Evolutionary conservation across 1,140 invertebrate species (phyloP).

Genomic region (Apolygus lucorum): DNA sequence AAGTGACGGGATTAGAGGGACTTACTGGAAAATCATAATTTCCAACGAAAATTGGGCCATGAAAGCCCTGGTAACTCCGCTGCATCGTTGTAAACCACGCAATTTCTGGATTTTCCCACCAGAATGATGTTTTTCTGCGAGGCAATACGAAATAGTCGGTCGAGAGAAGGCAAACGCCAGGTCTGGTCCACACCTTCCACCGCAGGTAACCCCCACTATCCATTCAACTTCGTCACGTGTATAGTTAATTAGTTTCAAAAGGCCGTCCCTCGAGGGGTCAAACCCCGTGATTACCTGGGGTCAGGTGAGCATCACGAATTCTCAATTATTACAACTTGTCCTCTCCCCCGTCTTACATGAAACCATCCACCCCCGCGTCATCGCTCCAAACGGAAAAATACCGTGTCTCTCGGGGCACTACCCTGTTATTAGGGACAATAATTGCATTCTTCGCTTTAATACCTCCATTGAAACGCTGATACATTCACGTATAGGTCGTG

Average conservation of each 20-base stretch:
- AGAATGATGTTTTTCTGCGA: no score
- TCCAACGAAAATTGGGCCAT: no score
- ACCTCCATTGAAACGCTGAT: neutral
- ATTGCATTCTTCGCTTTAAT: neutral
- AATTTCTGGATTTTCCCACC: no score
- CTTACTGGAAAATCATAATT: no score
- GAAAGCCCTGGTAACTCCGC: no score
- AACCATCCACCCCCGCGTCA: neutral
- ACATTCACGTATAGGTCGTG: neutral
- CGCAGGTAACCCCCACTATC: no score
- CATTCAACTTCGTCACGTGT: slow-evolving; percentile 12
- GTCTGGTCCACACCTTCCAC: no score
- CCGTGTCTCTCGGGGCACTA: neutral
- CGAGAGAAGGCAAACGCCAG: no score
- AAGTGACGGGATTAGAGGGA: no score
- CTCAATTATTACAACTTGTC: slow-evolving; percentile 1
- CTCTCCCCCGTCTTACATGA: neutral
- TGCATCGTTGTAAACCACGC: no score
- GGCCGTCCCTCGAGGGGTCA: neutral
- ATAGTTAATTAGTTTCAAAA: slow-evolving; percentile 11
- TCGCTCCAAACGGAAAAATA: neutral
- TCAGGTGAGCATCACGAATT: slow-evolving; percentile 6
- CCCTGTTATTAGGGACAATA: neutral
- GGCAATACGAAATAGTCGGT: no score
- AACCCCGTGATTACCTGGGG: slow-evolving; percentile 1